Conservation (phyloP, 1,140 invertebrate genomes). For the Ooceraea biroi region DNA sequence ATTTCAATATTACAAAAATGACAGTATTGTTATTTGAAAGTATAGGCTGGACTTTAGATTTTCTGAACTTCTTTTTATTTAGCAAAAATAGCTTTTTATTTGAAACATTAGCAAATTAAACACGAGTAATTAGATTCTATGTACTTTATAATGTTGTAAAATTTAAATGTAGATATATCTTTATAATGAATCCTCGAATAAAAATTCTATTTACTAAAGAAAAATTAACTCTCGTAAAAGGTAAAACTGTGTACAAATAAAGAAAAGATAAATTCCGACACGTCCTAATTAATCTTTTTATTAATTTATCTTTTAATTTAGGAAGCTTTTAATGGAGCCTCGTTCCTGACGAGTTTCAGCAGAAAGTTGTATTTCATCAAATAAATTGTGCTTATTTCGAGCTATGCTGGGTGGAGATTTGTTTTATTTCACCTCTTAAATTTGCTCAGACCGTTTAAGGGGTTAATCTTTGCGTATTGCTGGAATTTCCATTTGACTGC, state of each 20-base stretch:
- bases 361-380: neutral
- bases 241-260: neutral
- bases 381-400: constrained; percentile 24
- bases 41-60: too few species aligned
- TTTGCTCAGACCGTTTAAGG: neutral
- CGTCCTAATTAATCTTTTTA: neutral
- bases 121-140: too few species aligned
- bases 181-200: neutral
- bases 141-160: too few species aligned
- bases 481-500: constrained; percentile 25
- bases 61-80: too few species aligned
- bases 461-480: constrained; percentile 27
- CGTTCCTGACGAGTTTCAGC: neutral
- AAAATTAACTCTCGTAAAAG: neutral
- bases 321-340: neutral
- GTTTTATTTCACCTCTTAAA: constrained; percentile 14
- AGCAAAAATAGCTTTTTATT: too few species aligned
- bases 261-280: neutral
- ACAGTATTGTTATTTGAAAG: too few species aligned
- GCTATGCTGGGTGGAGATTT: neutral
- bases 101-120: too few species aligned
- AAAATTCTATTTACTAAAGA: neutral
- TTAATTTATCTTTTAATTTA: neutral
- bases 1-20: too few species aligned
- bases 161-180: neutral